Base-by-base conservation (phyloP, 2,797 vertebrate species). In the Okamejei kenojei region DNA sequence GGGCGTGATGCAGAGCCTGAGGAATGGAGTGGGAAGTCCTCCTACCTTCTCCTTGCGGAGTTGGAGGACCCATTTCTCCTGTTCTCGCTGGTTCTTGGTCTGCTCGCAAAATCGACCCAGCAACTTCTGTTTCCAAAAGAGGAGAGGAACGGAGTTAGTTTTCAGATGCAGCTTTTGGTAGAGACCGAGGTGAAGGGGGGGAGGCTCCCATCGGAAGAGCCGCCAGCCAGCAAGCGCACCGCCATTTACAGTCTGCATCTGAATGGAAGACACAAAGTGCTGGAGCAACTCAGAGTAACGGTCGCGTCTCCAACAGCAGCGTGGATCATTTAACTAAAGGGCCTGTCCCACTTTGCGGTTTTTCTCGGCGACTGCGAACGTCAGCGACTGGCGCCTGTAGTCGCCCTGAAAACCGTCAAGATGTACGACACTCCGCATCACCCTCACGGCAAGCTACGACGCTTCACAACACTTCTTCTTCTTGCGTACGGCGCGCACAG, bases 41-140 rank as follows among this genome's bases (percentile, higher is more conserved):
- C 0, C 32, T 95, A 99, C 98, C 97, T 99, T 99, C 94, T 99
- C 98, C 0, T 98, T 97, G 82, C 97, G 96, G 58, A 99, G 96
- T 94, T 98, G 97, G 96, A 98, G 98, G 93, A 98, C 98, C 82
- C 98, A 96, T 74, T 96, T 96, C 93, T 99, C 98, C 73, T 99
- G 98, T 93, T 99, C 98, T 94, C 97, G 97, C 94, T 99, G 94
- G 94, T 97, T 96, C 90, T 97, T 97, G 95, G 97, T 98, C 96
- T 99, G 98, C 94, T 99, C 98, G 94, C 98, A 98, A 68, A 99
- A 96, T 93, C 97, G 97, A 93, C 97, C 97, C 96, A 99, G 96
- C 86, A 99, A 97, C 96, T 99, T 99, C 98, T 99, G 95, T 3
- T 80, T 29, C 93, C 73, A 93, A 0, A 61, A 73, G n/a, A 93